Percentiles rank a stretch among this genome's conserved stretches.
phyloP scores from a whole-genome alignment of 2,888 invertebrate species.

The Apamea anceps region DNA sequence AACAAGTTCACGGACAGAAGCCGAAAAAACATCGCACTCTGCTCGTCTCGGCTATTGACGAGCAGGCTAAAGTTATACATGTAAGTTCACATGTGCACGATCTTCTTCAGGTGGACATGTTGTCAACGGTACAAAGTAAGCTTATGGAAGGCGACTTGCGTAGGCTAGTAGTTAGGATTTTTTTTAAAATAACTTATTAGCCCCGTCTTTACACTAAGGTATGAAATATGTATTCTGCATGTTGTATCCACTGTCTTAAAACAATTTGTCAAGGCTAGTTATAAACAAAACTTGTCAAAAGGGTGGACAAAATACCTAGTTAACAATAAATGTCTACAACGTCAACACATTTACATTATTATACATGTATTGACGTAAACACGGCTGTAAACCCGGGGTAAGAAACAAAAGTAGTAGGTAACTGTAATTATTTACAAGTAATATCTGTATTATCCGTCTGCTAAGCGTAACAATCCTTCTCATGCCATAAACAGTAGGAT shows the following conservation, averaged over 20 bases:
- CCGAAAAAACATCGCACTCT: conserved; percentile 85
- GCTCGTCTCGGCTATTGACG: conserved; percentile 88
- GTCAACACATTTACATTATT: background rate
- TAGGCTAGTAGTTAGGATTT: background rate
- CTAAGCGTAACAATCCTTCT: background rate
- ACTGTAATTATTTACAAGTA: background rate
- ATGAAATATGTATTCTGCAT: background rate
- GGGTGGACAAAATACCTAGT: background rate
- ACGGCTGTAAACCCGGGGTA: background rate
- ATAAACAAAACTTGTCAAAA: background rate
- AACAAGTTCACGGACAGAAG: conserved; percentile 77
- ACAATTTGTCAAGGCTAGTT: background rate
- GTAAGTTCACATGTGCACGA: conserved; percentile 72
- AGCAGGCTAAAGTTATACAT: conserved; percentile 88
- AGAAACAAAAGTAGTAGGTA: background rate
- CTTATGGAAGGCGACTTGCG: background rate
- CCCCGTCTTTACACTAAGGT: background rate
- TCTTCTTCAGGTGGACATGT: background rate
- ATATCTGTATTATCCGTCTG: background rate
- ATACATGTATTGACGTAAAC: background rate
- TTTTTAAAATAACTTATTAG: background rate
- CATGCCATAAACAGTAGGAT: background rate
- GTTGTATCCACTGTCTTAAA: background rate
- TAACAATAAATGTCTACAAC: background rate
- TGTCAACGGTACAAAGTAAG: background rate